phyloP scores from a whole-genome alignment of 2,113 vertebrate genomes.

The Rhipidura dahli region DNA sequence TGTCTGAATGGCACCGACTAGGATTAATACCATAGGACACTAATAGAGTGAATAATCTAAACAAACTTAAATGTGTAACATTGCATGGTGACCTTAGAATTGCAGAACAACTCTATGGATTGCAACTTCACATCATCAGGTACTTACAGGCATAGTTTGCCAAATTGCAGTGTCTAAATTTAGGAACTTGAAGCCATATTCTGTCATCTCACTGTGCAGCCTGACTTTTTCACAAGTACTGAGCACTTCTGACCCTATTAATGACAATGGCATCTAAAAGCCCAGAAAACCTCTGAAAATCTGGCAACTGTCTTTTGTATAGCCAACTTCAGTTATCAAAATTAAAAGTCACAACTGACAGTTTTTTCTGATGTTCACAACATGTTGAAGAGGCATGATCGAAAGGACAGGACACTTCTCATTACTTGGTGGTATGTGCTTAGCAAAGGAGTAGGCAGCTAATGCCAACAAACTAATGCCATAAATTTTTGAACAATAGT shows the following conservation, averaged over 20 bases:
- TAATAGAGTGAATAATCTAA: background rate
- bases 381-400: fast-evolving
- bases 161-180: background rate
- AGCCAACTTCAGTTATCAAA: background rate
- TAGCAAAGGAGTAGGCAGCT: background rate
- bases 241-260: background rate
- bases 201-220: background rate
- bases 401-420: background rate
- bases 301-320: background rate
- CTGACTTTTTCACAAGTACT: background rate
- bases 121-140: background rate
- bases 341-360: background rate
- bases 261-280: background rate
- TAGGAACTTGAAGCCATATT: background rate
- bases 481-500: background rate
- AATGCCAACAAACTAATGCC: background rate
- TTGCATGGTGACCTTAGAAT: background rate
- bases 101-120: background rate
- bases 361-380: background rate
- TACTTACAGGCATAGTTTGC: background rate
- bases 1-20: background rate
- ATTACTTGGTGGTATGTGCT: background rate
- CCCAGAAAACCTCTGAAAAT: background rate
- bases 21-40: background rate
- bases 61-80: background rate